phyloP scores from a whole-genome alignment of 2,797 vertebrate species.

The Leptoclinus maculatus region DNA sequence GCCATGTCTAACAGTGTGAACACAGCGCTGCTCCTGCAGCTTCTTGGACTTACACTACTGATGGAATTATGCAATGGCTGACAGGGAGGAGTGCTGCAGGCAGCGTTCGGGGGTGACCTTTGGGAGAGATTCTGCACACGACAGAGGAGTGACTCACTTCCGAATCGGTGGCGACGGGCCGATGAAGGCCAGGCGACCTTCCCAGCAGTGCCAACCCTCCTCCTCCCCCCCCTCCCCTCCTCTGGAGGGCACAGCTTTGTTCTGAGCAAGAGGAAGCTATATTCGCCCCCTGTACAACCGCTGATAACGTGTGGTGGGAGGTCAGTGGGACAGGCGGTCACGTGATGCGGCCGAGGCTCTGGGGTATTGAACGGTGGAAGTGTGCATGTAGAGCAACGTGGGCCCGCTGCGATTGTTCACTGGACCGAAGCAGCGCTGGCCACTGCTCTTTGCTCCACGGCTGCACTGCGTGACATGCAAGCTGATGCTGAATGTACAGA shows the following conservation, averaged over 20 bases:
- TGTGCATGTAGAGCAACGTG: conserved; percentile 23
- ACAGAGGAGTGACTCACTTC: conserved; percentile 77
- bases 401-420: conserved; percentile 25
- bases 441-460: neutral
- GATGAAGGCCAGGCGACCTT: conserved; percentile 77
- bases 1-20: conserved; percentile 30
- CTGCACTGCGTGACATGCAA: conserved; percentile 14
- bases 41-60: conserved; percentile 7
- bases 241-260: conserved; percentile 50
- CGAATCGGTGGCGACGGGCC: conserved; percentile 68
- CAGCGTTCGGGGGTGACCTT: conserved; percentile 54
- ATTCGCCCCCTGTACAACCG: conserved; percentile 31
- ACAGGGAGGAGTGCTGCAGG: conserved; percentile 47
- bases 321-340: conserved; percentile 62
- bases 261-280: conserved; percentile 54
- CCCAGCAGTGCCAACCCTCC: conserved; percentile 52
- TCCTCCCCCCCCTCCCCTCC: conserved; percentile 39
- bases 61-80: conserved; percentile 58
- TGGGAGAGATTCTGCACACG: conserved; percentile 63
- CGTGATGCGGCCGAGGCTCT: conserved; percentile 34
- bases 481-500: neutral
- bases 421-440: conserved; percentile 25
- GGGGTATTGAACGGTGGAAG: conserved; percentile 43
- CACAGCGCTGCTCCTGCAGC: conserved; percentile 11
- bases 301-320: conserved; percentile 58